phyloP scores from a whole-genome alignment of 2,888 invertebrate species.

The Cephus pulcher region DNA sequence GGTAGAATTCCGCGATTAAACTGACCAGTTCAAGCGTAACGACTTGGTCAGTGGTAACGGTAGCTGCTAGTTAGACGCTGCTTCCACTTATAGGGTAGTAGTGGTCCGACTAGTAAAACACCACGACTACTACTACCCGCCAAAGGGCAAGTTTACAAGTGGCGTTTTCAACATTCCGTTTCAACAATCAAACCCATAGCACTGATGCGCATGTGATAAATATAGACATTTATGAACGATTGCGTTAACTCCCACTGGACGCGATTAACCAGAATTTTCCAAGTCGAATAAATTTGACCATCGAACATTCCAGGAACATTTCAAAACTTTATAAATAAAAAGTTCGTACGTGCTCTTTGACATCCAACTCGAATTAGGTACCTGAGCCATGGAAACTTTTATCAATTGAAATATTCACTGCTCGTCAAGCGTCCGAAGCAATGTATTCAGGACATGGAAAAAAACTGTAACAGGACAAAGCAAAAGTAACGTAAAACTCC shows the following conservation, averaged over 20 bases:
- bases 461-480: too few relatives aligned
- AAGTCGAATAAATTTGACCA: not conserved
- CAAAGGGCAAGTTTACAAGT: not conserved
- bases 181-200: not conserved
- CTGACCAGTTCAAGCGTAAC: constrained; percentile 5
- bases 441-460: too few relatives aligned
- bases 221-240: too few relatives aligned
- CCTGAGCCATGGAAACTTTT: too few relatives aligned
- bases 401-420: not conserved
- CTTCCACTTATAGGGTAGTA: not conserved
- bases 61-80: not conserved
- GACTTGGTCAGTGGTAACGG: not conserved
- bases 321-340: too few relatives aligned
- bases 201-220: not conserved
- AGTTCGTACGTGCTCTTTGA: too few relatives aligned
- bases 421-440: too few relatives aligned
- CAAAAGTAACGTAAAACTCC: not conserved
- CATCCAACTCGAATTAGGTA: too few relatives aligned
- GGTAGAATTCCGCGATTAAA: constrained; percentile 25
- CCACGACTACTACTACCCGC: not conserved
- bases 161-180: not conserved
- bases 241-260: not conserved
- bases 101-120: not conserved
- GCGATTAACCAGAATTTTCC: not conserved
- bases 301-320: not conserved